Base-by-base conservation (phyloP, 2,797 vertebrate genomes). In the Leptatherina wallacei region DNA sequence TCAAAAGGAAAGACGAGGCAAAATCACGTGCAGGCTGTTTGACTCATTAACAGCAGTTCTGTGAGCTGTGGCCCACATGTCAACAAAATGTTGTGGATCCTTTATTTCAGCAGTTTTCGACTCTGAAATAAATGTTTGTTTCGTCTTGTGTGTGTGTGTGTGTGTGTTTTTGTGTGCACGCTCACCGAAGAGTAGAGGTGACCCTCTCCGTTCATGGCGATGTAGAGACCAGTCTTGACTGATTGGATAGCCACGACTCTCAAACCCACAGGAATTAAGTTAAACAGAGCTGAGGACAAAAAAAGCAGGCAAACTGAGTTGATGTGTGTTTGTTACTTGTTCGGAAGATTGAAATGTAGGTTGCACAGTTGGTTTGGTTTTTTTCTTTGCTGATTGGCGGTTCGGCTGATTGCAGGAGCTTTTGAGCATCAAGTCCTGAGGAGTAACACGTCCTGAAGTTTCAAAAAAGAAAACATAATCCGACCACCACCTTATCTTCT, bases 111-210 rank as follows among this genome's bases (percentile, higher is more conserved):
- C 35, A 2, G 24, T 1, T 33, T 42, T 27, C 49, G 42, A 49
- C 36, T 51, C n/a, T 22, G 2, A 27, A 27, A 27, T 27, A 27
- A 27, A n/a, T n/a, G 44, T 13, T 2, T 47, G 18, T 47, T 51
- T n/a, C 47, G 54, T 52, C 24, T 22, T 27, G 24, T 55, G 14
- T 51, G 61, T 52, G 55, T 42, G 13, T 18, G 8, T 16, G 10
- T 56, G n/a, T 57, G 61, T 62, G 47, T 44, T 1, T 29, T 10
- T 72, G 35, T 11, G 63, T 0, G 18, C 0, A 0, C 0, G 94
- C 97, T 98, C 92, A 99, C 98, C 89, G 98, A 99, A 85, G 97
- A 96, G 94, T 99, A 99, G 92, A 99, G 97, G 93, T 96, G 97
- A 83, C 98, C 98, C 95, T 98, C 97, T 94, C 96, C 96, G 88